Evolutionary conservation across 2,888 invertebrate species (phyloP).

Genomic region (Sarcophaga variegata): DNA sequence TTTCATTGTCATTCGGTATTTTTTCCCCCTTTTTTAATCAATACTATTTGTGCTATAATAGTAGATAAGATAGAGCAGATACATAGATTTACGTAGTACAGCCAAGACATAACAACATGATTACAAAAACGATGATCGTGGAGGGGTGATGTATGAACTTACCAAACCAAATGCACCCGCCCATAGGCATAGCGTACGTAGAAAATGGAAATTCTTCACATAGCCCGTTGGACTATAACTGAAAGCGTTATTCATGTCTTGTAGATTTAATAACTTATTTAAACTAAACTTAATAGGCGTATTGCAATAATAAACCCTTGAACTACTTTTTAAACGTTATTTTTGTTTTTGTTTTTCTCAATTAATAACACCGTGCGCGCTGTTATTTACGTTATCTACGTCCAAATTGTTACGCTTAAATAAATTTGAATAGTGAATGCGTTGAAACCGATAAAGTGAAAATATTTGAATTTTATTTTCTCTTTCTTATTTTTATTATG

Average conservation of each 20-base stretch:
- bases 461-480: conserved; percentile 28
- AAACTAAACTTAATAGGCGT: neutral
- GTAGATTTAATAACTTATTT: too few relatives aligned
- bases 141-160: conserved; percentile 39
- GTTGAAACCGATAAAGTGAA: conserved; percentile 1
- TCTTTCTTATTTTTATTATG: conserved; percentile 14
- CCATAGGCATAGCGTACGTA: conserved; percentile 66
- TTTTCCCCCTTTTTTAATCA: conserved; percentile 31
- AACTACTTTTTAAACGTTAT: neutral
- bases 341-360: neutral
- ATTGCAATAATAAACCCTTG: conserved; percentile 2
- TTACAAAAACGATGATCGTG: neutral
- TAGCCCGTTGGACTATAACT: conserved; percentile 52
- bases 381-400: neutral
- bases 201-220: conserved; percentile 59
- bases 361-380: neutral
- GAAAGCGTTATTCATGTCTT: conserved; percentile 48
- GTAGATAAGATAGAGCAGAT: conserved; percentile 49
- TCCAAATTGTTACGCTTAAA: conserved; percentile 48
- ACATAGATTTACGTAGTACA: conserved; percentile 1
- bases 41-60: conserved; percentile 11
- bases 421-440: conserved; percentile 36
- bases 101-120: neutral
- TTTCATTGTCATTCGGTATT: neutral
- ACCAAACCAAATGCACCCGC: conserved; percentile 70